A percentile compares a stretch with the other conserved stretches of the same genome.
These are phyloP conservation scores for Sciurus carolinensis DNA, from an alignment of 2,797 vertebrate genomes.

Conservation along the genomic window DNA sequence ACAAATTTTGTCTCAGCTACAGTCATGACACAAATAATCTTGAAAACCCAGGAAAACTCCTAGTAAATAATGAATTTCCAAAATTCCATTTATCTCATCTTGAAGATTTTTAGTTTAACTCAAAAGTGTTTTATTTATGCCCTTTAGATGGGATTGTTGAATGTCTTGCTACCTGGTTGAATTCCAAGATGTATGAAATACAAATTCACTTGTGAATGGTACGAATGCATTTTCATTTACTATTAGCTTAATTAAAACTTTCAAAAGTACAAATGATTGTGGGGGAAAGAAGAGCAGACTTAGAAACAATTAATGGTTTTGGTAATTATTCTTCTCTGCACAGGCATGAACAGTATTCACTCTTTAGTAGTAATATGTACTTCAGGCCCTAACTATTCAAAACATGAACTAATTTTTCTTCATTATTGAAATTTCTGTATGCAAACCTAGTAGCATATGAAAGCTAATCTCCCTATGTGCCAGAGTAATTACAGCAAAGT, in stretches of 20 bases:
- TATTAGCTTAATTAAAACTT: background rate
- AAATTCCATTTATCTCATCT: conserved; percentile 28
- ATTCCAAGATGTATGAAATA: conserved; percentile 21
- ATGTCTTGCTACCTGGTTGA: conserved; percentile 31
- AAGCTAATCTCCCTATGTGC: conserved; percentile 89
- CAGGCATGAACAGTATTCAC: conserved; percentile 50
- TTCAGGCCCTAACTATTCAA: conserved; percentile 87
- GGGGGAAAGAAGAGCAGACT: conserved; percentile 26
- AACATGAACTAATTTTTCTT: conserved; percentile 86
- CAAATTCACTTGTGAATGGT: conserved; percentile 37
- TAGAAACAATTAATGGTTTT: conserved; percentile 36
- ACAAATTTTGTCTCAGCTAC: conserved; percentile 35
- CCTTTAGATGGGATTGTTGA: background rate
- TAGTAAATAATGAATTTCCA: background rate
- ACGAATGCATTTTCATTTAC: conserved; percentile 53
- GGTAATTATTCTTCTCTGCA: conserved; percentile 59
- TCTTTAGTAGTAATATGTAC: conserved; percentile 52
- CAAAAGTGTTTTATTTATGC: conserved; percentile 4
- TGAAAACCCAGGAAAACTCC: background rate
- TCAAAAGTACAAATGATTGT: background rate
- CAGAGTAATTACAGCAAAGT: conserved; percentile 90
- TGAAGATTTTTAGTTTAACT: background rate
- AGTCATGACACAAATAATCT: conserved; percentile 3
- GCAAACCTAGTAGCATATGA: conserved; percentile 87
- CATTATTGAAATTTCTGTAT: conserved; percentile 86